Evolutionary conservation across 2,797 vertebrate genomes (phyloP).

Genomic region (Hozukius guyotensis): DNA sequence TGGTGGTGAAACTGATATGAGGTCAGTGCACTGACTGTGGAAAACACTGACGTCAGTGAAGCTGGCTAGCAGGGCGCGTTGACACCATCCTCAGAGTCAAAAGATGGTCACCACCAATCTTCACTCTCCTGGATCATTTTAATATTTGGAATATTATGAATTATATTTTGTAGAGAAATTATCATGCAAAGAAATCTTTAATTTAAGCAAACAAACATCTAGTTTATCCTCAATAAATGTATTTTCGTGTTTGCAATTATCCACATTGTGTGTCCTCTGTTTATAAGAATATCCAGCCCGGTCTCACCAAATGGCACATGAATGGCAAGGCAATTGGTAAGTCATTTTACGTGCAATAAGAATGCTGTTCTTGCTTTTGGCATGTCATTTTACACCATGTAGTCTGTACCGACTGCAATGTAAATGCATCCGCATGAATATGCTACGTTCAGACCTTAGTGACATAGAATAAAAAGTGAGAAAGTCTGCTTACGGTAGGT

Average conservation of each 20-base stretch:
- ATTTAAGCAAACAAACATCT: background rate
- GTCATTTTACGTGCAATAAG: background rate
- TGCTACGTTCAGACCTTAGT: background rate
- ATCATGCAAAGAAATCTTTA: background rate
- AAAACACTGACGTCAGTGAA: slow-evolving; percentile 51
- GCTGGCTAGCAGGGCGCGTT: background rate
- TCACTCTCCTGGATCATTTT: background rate
- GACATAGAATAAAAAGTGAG: background rate
- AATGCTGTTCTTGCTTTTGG: background rate
- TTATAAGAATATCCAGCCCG: no score
- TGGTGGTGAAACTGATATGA: slow-evolving; percentile 33
- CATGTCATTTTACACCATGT: background rate
- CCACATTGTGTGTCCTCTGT: background rate
- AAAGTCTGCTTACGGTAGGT: background rate
- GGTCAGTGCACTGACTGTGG: slow-evolving; percentile 36
- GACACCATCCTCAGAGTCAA: slow-evolving; percentile 8
- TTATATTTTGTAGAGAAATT: background rate
- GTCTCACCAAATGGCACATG: background rate
- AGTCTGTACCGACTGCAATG: background rate
- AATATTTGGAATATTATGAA: background rate
- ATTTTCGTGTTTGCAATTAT: background rate
- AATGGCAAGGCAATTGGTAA: background rate
- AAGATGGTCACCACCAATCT: background rate
- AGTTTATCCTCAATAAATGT: background rate
- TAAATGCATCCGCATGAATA: background rate